phyloP scores from a whole-genome alignment of 2,888 invertebrate genomes.

The Spialia ferax region DNA sequence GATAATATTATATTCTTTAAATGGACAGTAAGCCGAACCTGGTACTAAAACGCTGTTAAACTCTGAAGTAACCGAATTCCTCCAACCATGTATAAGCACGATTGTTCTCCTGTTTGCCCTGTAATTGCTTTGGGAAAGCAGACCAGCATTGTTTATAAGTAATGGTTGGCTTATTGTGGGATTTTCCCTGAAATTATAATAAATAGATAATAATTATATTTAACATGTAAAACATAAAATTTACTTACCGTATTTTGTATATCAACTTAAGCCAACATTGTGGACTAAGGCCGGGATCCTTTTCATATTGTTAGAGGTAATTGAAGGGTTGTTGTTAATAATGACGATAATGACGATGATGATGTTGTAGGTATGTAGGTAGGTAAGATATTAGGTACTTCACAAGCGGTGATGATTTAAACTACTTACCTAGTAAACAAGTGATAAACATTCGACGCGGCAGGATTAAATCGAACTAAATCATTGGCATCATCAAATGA shows the following conservation, averaged over 20 bases:
- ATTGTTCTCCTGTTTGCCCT: conserved; percentile 58
- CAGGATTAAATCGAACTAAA: conserved; percentile 57
- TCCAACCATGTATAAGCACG: conserved; percentile 65
- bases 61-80: conserved; percentile 56
- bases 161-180: conserved; percentile 65
- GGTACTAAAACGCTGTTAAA: conserved; percentile 61
- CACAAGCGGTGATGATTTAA: too few species aligned
- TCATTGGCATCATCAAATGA: conserved; percentile 45
- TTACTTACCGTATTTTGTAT: background rate
- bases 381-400: too few species aligned
- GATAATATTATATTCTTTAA: too few species aligned
- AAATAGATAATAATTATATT: too few species aligned
- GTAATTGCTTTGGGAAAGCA: conserved; percentile 57
- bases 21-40: conserved; percentile 49
- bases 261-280: background rate
- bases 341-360: too few species aligned
- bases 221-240: conserved; percentile 46
- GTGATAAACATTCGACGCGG: conserved; percentile 60
- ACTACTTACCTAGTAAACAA: conserved; percentile 65
- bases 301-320: too few species aligned
- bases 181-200: conserved; percentile 51
- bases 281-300: too few species aligned
- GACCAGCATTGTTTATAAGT: conserved; percentile 52
- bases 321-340: too few species aligned
- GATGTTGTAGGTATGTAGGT: too few species aligned